A percentile compares a stretch with the other conserved stretches of the same genome.
Conservation (phyloP, 2,888 invertebrate genomes). For the Amaurobius ferox region DNA sequence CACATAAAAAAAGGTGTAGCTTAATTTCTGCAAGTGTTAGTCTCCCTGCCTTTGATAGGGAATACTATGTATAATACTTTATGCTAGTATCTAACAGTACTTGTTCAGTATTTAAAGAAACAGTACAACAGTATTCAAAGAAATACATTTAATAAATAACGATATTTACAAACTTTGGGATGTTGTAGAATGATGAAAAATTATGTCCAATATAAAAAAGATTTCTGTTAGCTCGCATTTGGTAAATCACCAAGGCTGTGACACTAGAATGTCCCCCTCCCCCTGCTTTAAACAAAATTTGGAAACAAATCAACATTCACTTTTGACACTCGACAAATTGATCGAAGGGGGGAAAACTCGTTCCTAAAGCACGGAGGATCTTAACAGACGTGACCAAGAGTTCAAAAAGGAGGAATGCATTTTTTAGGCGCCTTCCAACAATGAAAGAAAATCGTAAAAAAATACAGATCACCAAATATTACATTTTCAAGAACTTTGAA, state of each 20-base stretch:
- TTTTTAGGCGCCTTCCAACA: conserved; percentile 17
- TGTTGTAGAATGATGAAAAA: no score
- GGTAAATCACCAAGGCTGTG: background rate
- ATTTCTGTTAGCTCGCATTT: background rate
- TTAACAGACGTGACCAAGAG: conserved; percentile 62
- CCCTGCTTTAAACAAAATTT: conserved; percentile 52
- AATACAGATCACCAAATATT: conserved; percentile 1
- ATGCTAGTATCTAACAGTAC: no score
- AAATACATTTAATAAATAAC: no score
- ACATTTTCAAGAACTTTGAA: conserved; percentile 8
- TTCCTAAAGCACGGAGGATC: conserved; percentile 42
- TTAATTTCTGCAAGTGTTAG: no score
- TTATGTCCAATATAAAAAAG: no score
- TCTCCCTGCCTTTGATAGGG: no score
- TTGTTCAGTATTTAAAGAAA: no score
- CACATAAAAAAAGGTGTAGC: no score
- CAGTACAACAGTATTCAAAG: no score
- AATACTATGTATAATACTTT: no score
- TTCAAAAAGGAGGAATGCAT: conserved; percentile 30
- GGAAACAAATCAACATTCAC: conserved; percentile 67
- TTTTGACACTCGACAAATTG: conserved; percentile 66
- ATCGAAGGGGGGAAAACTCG: conserved; percentile 8
- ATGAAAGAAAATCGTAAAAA: background rate
- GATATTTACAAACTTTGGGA: no score
- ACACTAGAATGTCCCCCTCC: conserved; percentile 11